These are phyloP conservation scores for Xanthorhoe designata DNA, from an alignment of 2,888 invertebrate species.

Conservation along the genomic window DNA sequence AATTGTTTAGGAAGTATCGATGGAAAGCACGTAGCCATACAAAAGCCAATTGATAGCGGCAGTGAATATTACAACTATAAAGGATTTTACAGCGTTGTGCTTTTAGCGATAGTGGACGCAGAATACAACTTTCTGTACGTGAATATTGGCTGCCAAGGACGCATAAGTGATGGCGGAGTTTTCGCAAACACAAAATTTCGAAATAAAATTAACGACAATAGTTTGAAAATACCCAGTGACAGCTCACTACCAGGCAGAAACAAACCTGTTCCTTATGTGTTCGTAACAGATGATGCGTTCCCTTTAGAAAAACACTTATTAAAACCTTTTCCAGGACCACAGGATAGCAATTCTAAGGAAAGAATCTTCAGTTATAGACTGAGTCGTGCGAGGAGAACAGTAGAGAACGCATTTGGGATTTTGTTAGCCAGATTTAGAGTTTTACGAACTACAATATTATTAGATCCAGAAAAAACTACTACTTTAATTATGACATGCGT, in stretches of 20 bases:
- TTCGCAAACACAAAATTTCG: constrained; percentile 21
- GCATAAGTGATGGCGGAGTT: constrained; percentile 3
- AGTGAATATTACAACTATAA: constrained; percentile 16
- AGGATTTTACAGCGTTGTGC: constrained; percentile 3
- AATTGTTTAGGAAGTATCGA: neutral
- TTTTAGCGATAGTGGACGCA: constrained; percentile 6
- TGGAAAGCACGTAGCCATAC: constrained; percentile 36
- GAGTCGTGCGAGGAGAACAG: constrained; percentile 42
- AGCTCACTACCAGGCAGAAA: constrained; percentile 12
- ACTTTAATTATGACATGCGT: constrained; percentile 45
- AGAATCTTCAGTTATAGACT: constrained; percentile 45
- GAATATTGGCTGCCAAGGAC: constrained; percentile 7
- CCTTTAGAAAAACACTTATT: too few relatives aligned
- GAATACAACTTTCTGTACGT: constrained; percentile 4
- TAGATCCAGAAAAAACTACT: constrained; percentile 35
- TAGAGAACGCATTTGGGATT: constrained; percentile 44
- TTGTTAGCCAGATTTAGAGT: constrained; percentile 39
- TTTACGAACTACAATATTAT: neutral
- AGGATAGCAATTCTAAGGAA: constrained; percentile 40
- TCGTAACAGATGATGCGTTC: constrained; percentile 12
- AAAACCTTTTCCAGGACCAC: constrained; percentile 24
- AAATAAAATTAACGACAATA: constrained; percentile 25
- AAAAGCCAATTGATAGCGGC: constrained; percentile 23
- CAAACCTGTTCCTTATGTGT: constrained; percentile 26
- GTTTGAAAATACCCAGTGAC: too few relatives aligned